A percentile compares a stretch with the other conserved stretches of the same genome.
Conservation (phyloP, 2,888 invertebrate species). For the Busseola fusca region DNA sequence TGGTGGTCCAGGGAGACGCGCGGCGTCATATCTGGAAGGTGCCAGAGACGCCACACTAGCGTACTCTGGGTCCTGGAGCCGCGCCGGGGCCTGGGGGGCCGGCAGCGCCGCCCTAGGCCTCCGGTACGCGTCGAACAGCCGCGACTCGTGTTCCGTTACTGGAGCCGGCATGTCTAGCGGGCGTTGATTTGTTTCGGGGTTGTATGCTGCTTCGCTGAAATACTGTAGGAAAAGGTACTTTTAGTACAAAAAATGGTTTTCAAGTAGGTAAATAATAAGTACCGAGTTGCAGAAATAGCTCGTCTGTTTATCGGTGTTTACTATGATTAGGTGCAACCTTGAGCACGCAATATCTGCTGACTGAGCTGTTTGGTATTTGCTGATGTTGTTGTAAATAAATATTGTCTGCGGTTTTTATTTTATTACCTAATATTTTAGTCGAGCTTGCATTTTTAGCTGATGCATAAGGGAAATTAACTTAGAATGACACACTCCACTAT, state of each 20-base stretch:
- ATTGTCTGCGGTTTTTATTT: not conserved
- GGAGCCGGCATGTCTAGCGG: slow-evolving; percentile 86
- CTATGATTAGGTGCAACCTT: slow-evolving; percentile 26
- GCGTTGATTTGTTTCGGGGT: slow-evolving; percentile 95
- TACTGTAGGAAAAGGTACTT: slow-evolving; percentile 88
- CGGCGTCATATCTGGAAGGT: slow-evolving; percentile 78
- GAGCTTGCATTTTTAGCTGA: not conserved
- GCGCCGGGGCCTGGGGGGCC: slow-evolving; percentile 78
- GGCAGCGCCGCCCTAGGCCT: slow-evolving; percentile 80
- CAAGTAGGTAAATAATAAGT: not conserved
- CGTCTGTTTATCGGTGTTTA: slow-evolving; percentile 4
- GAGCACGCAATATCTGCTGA: slow-evolving; percentile 19
- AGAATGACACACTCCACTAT: not conserved
- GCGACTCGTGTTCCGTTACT: slow-evolving; percentile 86
- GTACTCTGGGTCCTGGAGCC: slow-evolving; percentile 84
- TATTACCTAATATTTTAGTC: not conserved
- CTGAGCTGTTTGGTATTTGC: slow-evolving; percentile 2
- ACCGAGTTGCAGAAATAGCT: not conserved
- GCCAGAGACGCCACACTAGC: slow-evolving; percentile 83
- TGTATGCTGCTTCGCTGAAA: slow-evolving; percentile 96
- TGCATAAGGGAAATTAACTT: not conserved
- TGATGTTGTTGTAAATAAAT: not conserved
- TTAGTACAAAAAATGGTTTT: not conserved
- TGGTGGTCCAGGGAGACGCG: slow-evolving; percentile 74
- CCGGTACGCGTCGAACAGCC: slow-evolving; percentile 87